These are phyloP conservation scores for Papilio gigon DNA, from an alignment of 2,888 invertebrate genomes.

Conservation along the genomic window DNA sequence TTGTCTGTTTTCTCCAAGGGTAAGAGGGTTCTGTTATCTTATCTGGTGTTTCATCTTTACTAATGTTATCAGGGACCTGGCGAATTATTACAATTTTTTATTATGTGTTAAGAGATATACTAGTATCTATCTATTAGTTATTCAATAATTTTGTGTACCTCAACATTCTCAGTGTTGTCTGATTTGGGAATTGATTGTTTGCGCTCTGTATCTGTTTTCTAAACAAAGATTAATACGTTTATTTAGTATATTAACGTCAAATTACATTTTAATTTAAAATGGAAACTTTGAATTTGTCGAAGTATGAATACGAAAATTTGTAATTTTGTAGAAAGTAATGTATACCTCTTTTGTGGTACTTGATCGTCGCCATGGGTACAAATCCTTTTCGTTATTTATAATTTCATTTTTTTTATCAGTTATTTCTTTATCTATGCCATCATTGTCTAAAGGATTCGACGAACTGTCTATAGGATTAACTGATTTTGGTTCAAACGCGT, in stretches of 20 bases:
- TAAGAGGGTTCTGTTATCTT: conserved; percentile 54
- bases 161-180: conserved; percentile 6
- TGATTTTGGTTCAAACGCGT: neutral
- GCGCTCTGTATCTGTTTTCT: conserved; percentile 24
- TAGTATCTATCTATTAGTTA: neutral
- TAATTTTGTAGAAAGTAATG: too few species aligned
- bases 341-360: conserved; percentile 45
- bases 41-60: conserved; percentile 49
- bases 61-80: conserved; percentile 56
- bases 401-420: neutral
- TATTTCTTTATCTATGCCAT: neutral
- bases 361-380: conserved; percentile 48
- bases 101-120: neutral
- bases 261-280: neutral
- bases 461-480: neutral
- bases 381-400: conserved; percentile 35
- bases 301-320: too few species aligned
- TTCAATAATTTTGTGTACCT: conserved; percentile 16
- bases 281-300: too few species aligned
- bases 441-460: conserved; percentile 1
- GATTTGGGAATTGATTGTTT: conserved; percentile 6
- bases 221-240: conserved; percentile 12
- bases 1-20: conserved; percentile 55
- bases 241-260: conserved; percentile 2
- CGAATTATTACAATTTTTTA: conserved; percentile 41